Evolutionary conservation across 2,797 vertebrate genomes (phyloP), one percentile per base, ranked within the genome.

Genomic region (Pelochelys cantorii): DNA sequence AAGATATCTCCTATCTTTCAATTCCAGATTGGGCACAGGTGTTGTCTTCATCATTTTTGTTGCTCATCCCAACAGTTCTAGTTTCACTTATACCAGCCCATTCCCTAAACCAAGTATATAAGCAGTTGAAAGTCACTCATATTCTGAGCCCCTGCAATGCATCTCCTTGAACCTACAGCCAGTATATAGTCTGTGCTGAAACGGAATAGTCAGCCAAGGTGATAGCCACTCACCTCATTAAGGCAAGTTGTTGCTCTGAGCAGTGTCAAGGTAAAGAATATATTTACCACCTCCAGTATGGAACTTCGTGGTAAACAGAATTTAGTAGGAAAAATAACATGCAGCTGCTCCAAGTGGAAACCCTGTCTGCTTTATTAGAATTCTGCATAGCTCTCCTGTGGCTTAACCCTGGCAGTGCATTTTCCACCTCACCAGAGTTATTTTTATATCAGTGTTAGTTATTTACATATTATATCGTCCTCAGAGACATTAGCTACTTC

Each of bases 81-180:
- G 25, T 77, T 42, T 95, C 31, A 5, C 3, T 89, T 95, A 84
- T 88, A 23, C 31, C 78, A 86, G 8, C 78, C 37, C 25, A 0
- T 89, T 83, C 87, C 86, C 84, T 89, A 17, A 86, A 90, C 89
- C 85, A 22, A 1, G 3, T 9, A 93, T 79, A n/a, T 17, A 85
- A 80, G 85, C 53, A 48, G 34, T 29, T 62, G 75, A 85, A 57
- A 48, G 65, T n/a, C 27, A 7, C 68, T 89, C 0, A 1, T 57
- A 78, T 85, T 84, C 48, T 5, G 8, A 31, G 79, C 65, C 1
- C 0, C 77, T 54, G 52, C 57, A 27, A 12, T 71, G 85, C 78
- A 14, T 85, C 75, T 87, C 65, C 75, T 84, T 79, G 65, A 42
- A 17, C 22, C 3, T 0, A 0, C 3, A 37, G 31, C 57, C 53